Conservation (phyloP, 2,797 vertebrate species). For the Silurus aristotelis region DNA sequence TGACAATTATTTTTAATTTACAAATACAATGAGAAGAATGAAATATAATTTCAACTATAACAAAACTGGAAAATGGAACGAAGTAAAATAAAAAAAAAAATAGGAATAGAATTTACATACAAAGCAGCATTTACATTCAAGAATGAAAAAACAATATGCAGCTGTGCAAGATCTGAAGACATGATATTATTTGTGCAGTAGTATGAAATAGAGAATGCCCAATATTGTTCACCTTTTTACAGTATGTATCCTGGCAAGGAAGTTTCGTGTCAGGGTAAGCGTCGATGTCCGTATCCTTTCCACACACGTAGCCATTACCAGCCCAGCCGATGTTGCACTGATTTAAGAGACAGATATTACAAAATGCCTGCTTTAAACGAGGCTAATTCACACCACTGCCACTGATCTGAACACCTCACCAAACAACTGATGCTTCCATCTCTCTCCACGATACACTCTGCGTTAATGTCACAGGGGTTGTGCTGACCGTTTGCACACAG, state of each 20-base stretch:
- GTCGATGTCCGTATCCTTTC: conserved; percentile 94
- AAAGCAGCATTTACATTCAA: no score
- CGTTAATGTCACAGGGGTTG: conserved; percentile 87
- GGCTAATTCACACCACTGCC: not conserved
- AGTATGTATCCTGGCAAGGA: conserved; percentile 79
- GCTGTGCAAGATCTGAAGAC: no score
- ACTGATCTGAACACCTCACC: conserved; percentile 71
- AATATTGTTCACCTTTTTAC: conserved; percentile 80
- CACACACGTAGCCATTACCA: conserved; percentile 90
- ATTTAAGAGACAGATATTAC: conserved; percentile 34
- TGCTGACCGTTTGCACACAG: conserved; percentile 81
- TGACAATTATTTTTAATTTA: no score
- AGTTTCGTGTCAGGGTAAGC: conserved; percentile 87
- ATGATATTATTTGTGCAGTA: not conserved
- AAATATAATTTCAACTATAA: no score
- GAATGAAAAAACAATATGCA: no score
- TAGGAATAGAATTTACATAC: no score
- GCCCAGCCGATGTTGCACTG: conserved; percentile 95
- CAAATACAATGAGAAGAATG: no score
- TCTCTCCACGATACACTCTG: conserved; percentile 83
- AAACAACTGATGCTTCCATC: conserved; percentile 84
- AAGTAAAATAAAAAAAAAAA: no score
- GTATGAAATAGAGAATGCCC: not conserved
- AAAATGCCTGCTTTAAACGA: not conserved
- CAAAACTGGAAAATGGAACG: no score